Percentiles rank a stretch among this genome's conserved stretches.
Evolutionary conservation across 1,140 invertebrate genomes (phyloP).

Genomic region (Brachionus sp.): DNA sequence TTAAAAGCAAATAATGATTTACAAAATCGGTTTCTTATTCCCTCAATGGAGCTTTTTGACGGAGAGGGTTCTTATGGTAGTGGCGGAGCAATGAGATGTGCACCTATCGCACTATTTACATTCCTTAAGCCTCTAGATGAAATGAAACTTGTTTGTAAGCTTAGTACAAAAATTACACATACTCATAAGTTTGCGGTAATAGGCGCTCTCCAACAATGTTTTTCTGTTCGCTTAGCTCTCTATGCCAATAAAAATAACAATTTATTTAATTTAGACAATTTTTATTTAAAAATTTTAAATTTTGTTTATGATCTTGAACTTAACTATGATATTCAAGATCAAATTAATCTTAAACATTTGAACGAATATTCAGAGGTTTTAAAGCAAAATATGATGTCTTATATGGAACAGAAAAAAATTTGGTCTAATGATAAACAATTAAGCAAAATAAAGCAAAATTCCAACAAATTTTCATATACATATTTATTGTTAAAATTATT

Average conservation of each 20-base stretch:
- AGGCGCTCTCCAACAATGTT: slow-evolving; percentile 66
- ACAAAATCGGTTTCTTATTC: slow-evolving; percentile 65
- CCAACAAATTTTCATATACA: slow-evolving; percentile 3
- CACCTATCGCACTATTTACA: slow-evolving; percentile 69
- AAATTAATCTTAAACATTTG: neutral
- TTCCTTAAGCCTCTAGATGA: slow-evolving; percentile 51
- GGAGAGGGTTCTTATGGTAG: slow-evolving; percentile 73
- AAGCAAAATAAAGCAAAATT: neutral
- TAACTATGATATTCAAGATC: slow-evolving; percentile 49
- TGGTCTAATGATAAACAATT: neutral
- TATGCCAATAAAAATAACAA: slow-evolving; percentile 47
- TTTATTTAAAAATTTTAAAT: slow-evolving; percentile 63
- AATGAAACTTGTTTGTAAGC: slow-evolving; percentile 1
- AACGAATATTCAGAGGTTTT: neutral
- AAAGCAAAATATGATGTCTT: neutral
- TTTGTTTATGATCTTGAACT: slow-evolving; percentile 66
- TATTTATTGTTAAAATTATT: slow-evolving; percentile 20
- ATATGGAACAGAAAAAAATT: slow-evolving; percentile 19
- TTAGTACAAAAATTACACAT: slow-evolving; percentile 67
- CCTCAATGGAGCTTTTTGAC: slow-evolving; percentile 69
- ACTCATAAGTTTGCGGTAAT: slow-evolving; percentile 66
- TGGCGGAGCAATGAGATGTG: slow-evolving; percentile 72
- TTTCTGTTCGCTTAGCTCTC: slow-evolving; percentile 57
- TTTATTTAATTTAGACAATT: slow-evolving; percentile 56
- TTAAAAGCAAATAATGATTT: slow-evolving; percentile 55